Evolutionary conservation across 2,888 invertebrate genomes (phyloP).

Genomic region (Pachycephus smyrnensis): DNA sequence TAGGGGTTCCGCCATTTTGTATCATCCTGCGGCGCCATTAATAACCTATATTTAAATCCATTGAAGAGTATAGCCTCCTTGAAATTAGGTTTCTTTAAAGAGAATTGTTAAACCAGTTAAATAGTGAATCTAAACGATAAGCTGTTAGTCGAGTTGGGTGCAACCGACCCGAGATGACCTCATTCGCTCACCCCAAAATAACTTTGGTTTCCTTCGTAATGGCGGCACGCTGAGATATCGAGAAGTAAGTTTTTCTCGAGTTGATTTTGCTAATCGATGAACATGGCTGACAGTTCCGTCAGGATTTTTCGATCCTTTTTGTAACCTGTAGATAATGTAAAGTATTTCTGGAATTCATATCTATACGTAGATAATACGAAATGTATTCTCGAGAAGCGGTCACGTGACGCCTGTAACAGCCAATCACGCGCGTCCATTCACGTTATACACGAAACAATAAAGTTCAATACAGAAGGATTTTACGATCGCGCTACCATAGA

Average conservation of each 20-base stretch:
- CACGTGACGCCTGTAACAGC: neutral
- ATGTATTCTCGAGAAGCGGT: neutral
- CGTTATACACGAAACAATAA: conserved; percentile 11
- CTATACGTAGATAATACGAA: neutral
- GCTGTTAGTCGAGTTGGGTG: conserved; percentile 28
- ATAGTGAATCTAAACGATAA: neutral
- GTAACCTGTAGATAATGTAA: neutral
- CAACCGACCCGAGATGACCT: conserved; percentile 55
- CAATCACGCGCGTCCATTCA: neutral
- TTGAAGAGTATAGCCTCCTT: neutral
- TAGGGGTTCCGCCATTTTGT: neutral
- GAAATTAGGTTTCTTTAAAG: neutral
- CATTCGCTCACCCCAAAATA: conserved; percentile 56
- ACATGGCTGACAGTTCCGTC: neutral
- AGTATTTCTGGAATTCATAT: neutral
- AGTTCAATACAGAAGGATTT: conserved; percentile 6
- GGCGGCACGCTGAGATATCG: neutral
- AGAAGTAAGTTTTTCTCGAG: neutral
- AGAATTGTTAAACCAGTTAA: neutral
- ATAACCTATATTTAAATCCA: neutral
- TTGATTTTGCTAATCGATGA: neutral
- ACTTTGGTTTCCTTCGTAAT: conserved; percentile 45
- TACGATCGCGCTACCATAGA: neutral
- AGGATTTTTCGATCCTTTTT: neutral
- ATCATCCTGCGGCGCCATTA: neutral